A percentile compares a stretch with the other conserved stretches of the same genome.
Conservation (phyloP, 1,140 invertebrate genomes). For the Frieseomelitta varia region DNA sequence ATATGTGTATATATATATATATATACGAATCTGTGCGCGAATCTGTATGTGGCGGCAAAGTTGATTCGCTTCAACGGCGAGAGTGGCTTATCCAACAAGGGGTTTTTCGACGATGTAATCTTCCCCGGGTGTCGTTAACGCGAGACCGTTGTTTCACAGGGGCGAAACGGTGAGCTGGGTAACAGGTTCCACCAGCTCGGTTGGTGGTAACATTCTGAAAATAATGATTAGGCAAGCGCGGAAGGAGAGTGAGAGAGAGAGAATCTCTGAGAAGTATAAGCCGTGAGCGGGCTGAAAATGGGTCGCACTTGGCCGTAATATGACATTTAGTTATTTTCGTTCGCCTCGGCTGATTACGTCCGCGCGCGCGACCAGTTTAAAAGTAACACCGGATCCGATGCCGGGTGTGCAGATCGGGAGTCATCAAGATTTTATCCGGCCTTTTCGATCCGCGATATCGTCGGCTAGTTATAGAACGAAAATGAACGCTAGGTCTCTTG, state of each 20-base stretch:
- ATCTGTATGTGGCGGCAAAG: neutral
- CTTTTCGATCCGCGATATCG: neutral
- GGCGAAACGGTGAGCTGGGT: too few species aligned
- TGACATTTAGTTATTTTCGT: conserved; percentile 28
- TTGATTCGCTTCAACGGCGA: neutral
- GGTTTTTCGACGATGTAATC: neutral
- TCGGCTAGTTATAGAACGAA: neutral
- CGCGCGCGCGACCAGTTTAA: neutral
- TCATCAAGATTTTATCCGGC: conserved; percentile 22
- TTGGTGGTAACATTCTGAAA: neutral
- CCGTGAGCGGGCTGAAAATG: conserved; percentile 18
- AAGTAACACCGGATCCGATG: neutral
- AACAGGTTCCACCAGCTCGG: neutral
- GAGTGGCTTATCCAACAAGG: neutral
- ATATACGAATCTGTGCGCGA: too few species aligned
- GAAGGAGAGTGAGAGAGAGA: too few species aligned
- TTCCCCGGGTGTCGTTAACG: neutral
- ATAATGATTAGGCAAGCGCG: neutral
- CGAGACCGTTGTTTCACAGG: neutral
- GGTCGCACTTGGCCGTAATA: conserved; percentile 36
- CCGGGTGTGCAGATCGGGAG: neutral
- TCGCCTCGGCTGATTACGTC: neutral
- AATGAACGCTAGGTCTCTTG: conserved; percentile 2
- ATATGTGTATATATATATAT: rapidly evolving
- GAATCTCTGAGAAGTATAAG: neutral